Evolutionary conservation across 2,888 invertebrate species (phyloP).

Genomic region (Acanthococcus lagerstroemiae): DNA sequence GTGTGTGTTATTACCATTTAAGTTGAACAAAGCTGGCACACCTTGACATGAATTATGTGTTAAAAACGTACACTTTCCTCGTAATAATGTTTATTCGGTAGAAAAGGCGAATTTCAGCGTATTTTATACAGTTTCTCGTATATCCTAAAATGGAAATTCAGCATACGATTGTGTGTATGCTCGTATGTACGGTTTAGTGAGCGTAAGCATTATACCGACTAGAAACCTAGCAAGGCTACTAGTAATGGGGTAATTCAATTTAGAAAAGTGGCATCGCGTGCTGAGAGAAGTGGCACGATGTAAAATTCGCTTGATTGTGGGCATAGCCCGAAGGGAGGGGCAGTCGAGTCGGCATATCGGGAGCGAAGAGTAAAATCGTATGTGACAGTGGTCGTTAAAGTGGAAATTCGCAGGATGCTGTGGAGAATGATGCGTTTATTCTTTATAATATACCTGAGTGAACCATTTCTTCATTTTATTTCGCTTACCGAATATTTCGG

Average conservation of each 20-base stretch:
- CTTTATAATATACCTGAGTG: too few relatives aligned
- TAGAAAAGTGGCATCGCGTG: constrained; percentile 23
- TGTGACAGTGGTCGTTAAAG: constrained; percentile 13
- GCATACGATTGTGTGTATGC: neutral
- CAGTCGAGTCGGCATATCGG: constrained; percentile 1
- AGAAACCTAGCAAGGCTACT: constrained; percentile 13
- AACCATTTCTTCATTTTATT: too few relatives aligned
- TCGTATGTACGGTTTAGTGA: constrained; percentile 2
- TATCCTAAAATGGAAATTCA: constrained; percentile 17
- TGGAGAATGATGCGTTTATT: too few relatives aligned
- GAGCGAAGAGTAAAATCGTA: constrained; percentile 4
- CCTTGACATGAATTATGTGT: constrained; percentile 21
- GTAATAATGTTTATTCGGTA: constrained; percentile 9
- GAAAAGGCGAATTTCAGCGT: constrained; percentile 16
- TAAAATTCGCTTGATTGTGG: constrained; percentile 21
- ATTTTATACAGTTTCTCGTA: constrained; percentile 7
- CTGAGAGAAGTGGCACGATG: constrained; percentile 21
- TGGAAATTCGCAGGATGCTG: too few relatives aligned
- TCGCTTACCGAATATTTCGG: too few relatives aligned
- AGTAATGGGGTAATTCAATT: constrained; percentile 26
- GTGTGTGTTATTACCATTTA: too few relatives aligned
- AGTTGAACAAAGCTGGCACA: neutral
- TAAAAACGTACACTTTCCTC: constrained; percentile 7
- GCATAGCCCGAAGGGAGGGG: neutral
- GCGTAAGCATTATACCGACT: constrained; percentile 10